Base-by-base conservation (phyloP, 2,888 invertebrate genomes). In the Morinoia aosen region DNA sequence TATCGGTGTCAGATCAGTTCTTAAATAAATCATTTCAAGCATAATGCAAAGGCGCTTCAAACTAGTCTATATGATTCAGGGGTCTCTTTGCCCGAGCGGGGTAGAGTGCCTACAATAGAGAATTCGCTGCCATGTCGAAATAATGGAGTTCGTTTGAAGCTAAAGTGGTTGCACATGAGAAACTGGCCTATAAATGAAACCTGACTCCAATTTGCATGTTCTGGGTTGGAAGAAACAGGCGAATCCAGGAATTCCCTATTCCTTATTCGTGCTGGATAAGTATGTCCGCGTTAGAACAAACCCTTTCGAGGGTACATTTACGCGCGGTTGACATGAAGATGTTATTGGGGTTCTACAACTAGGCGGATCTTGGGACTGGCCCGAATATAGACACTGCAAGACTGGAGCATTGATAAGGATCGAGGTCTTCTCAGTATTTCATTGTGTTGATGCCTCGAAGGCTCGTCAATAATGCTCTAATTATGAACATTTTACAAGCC, bases 1-100 rank as follows among this genome's bases (percentile, higher is more conserved):
- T 93, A 93, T 93, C 93, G 93, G 93, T 93, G 93, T 93, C 93
- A 93, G 93, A 93, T 93, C 93, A 93, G 93, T 93, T 93, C 57
- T 93, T 93, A 93, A 93, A 93, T 93, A 93, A 93, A 93, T 93
- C 93, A 57, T 58, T 57, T 57, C 57, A 56, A 93, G 48, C 57
- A 48, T 93, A 93, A 93, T 93, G 93, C 57, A 57, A 56, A 57
- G 93, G 93, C 57, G 93, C 57, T 57, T 93, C 93, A 93, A 93
- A 93, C 93, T 7, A 57, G 56, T 39, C 93, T 16, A 33, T 2
- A 93, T 93, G 56, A 93, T 57, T 93, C 90, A 90, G 40, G 90
- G 90, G 14, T 48, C 90, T 90, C 76, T 76, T 76, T 76, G 76
- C 76, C 76, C 76, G 76, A 16, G 76, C 76, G 76, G 76, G 19